Conservation (phyloP, 1,140 invertebrate species). For the Ceratoteleas bidentatus region DNA sequence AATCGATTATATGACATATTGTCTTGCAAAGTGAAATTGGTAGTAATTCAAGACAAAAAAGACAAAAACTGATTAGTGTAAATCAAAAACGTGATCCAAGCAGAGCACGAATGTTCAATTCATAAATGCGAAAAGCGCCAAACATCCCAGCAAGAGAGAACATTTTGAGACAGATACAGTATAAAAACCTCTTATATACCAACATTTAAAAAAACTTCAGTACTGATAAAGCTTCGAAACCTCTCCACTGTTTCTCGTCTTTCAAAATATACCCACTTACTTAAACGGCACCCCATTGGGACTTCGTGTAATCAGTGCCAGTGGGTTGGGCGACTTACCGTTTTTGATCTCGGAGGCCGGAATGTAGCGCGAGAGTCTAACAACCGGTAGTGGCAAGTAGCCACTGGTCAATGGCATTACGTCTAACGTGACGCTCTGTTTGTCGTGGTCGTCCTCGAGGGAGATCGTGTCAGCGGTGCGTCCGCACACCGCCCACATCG, state of each 20-base stretch:
- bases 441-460: slow-evolving; percentile 85
- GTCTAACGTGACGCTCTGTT: slow-evolving; percentile 90
- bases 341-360: slow-evolving; percentile 87
- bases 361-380: slow-evolving; percentile 95
- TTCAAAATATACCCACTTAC: no score
- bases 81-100: background rate
- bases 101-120: slow-evolving; percentile 2
- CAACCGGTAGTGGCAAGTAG: slow-evolving; percentile 92
- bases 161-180: no score
- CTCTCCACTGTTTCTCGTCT: no score
- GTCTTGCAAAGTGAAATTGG: background rate
- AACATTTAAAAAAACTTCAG: no score
- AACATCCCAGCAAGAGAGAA: background rate
- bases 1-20: background rate
- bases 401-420: slow-evolving; percentile 95
- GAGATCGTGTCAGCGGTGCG: slow-evolving; percentile 92
- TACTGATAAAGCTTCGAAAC: no score
- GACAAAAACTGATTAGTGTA: background rate
- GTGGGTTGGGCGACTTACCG: slow-evolving; percentile 77
- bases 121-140: background rate
- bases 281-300: no score
- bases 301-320: background rate
- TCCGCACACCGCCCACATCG: slow-evolving; percentile 95
- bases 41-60: background rate
- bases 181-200: no score